Percentiles rank a stretch among this genome's conserved stretches.
These are phyloP conservation scores for Euwallacea fornicatus DNA, from an alignment of 1,140 invertebrate species.

Conservation along the genomic window DNA sequence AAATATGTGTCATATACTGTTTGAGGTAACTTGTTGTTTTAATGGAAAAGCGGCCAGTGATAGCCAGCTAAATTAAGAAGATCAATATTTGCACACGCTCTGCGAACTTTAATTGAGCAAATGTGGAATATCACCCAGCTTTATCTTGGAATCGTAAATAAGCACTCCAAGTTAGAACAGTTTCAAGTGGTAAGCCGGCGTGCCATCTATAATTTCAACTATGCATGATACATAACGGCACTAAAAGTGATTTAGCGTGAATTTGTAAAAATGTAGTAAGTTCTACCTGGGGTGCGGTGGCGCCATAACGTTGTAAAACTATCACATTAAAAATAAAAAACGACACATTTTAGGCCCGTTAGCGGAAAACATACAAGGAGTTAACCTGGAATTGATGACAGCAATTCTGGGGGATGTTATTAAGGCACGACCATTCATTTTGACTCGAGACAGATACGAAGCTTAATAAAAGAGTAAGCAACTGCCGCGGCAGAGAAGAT, in stretches of 20 bases:
- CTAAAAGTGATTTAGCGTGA: conserved; percentile 31
- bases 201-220: conserved; percentile 24
- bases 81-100: neutral
- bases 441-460: conserved; percentile 44
- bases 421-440: conserved; percentile 51
- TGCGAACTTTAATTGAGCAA: conserved; percentile 3
- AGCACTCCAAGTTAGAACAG: conserved; percentile 1
- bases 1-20: too few relatives aligned
- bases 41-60: neutral
- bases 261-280: conserved; percentile 29
- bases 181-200: conserved; percentile 13
- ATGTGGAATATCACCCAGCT: conserved; percentile 3
- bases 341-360: conserved; percentile 40
- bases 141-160: conserved; percentile 15
- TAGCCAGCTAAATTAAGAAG: neutral
- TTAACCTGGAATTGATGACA: conserved; percentile 40
- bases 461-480: conserved; percentile 47
- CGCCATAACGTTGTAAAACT: conserved; percentile 37
- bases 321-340: conserved; percentile 41
- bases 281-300: conserved; percentile 19
- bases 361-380: conserved; percentile 39
- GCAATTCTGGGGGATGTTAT: conserved; percentile 48
- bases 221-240: conserved; percentile 25
- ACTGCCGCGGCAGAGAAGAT: conserved; percentile 42
- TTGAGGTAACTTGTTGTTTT: neutral